Evolutionary conservation across 1,140 invertebrate genomes (phyloP), one percentile per base, ranked within the genome.

Genomic region (Lepidurus couesii): DNA sequence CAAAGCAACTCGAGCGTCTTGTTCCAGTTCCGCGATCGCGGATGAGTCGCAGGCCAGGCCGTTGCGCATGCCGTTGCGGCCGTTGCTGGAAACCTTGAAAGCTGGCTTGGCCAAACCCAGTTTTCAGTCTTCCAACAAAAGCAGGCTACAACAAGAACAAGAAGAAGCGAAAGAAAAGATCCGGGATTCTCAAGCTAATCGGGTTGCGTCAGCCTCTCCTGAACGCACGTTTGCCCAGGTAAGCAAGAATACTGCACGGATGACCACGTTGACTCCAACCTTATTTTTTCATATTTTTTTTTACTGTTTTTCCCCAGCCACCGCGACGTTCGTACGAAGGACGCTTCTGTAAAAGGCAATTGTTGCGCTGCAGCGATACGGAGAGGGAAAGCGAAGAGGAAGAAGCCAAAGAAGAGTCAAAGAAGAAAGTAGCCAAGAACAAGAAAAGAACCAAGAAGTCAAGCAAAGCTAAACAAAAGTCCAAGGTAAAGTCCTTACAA

Each of bases 321-420:
- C 53, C 53, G 21, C 8, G 53, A 7, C 53, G 53, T 65, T 65
- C 53, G 0, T 65, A 65, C n/a, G 53, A 65, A 65, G 53, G 53
- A 16, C 53, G 53, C 16, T 65, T 65, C 21, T 65, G 53, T 13
- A 65, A 21, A 21, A 9, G 53, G 53, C 53, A 65, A 65, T 65
- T 65, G 53, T 65, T 65, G 53, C n/a, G 53, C 21, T 65, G 16
- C 53, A 65, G 53, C 53, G 53, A 65, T 65, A 21, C 53, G 53
- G 53, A 65, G 21, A 65, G 53, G 16, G 53, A 65, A 65, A 65
- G 53, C 53, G 53, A 65, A 65, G 53, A 65, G n/a, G 47, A 65
- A 65, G 47, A 65, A 65, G 47, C 47, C 8, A 7, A 65, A 65
- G 53, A 13, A 34, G 34, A 34, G 34, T 34, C 34, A 34, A 34